Evolutionary conservation across 2,113 vertebrate genomes (phyloP), one percentile per base, ranked within the genome.

Genomic region (Marmota flaviventris): DNA sequence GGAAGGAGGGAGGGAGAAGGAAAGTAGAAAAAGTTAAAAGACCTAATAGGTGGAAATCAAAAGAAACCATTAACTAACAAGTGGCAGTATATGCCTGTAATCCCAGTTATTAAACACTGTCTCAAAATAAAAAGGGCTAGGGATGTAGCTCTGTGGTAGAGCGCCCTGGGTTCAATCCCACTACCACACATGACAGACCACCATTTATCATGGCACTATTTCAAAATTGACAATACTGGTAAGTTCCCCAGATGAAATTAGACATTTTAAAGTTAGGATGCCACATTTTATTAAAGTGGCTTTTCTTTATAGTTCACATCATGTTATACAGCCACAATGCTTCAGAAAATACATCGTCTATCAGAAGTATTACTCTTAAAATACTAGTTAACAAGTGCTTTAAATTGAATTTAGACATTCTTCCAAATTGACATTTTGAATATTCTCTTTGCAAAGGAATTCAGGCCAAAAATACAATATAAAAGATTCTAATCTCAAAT

Each of bases 391-490:
- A 61, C 75, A 96, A 96, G 97, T 73, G 73, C 96, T 94, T 96
- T 88, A 94, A 89, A 83, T 83, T 97, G 75, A 87, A 87, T 76
- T 97, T 97, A 86, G 61, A 63, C 96, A 77, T n/a, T 94, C 79
- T 81, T 96, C 91, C 97, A 85, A 98, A 25, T 3, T 97, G 95
- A 97, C 93, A 98, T 96, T 97, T 89, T 96, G 29, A 42, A 87
- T 94, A 67, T 97, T 97, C 69, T 97, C n/a, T 86, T 98, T 75
- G 91, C 88, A 94, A 65, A 96, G 95, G 69, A n/a, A 91, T 97
- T 42, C 58, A 97, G 65, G 72, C 78, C 88, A 96, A 97, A 81
- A 92, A 67, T 93, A 96, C 88, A 97, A 95, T 77, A 87, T 67
- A 67, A 95, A 94, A 69, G 95, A 56, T 56, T 93, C 2, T 53